phyloP scores from a whole-genome alignment of 2,797 vertebrate species.

The Coracias cyanogaster region DNA sequence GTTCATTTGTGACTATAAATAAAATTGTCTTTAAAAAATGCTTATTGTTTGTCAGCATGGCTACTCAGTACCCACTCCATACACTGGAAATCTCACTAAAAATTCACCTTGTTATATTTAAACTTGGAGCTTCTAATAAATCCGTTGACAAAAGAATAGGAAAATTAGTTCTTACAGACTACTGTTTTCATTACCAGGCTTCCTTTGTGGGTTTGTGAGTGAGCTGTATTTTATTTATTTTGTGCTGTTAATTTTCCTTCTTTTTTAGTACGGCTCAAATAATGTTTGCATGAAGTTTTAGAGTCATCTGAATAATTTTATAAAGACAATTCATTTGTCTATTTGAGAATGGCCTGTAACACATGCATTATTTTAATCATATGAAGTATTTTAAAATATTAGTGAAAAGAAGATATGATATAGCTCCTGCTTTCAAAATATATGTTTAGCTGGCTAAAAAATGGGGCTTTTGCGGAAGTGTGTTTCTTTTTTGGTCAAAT shows the following conservation, averaged over 20 bases:
- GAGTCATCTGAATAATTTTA: background rate
- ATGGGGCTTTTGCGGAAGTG: rapidly evolving
- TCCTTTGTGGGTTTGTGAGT: background rate
- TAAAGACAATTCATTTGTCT: background rate
- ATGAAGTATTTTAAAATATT: background rate
- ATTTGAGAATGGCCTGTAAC: background rate
- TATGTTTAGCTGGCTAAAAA: background rate
- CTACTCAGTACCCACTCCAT: background rate
- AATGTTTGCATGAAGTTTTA: background rate
- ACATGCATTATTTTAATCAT: background rate
- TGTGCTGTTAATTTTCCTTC: background rate
- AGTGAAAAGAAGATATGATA: background rate
- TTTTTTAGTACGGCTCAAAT: background rate
- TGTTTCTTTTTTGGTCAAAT: background rate
- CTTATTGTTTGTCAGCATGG: background rate
- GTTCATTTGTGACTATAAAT: background rate
- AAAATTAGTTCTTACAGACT: background rate
- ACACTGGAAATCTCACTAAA: background rate
- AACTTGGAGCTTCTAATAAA: background rate
- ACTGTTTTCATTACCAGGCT: background rate
- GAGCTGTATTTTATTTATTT: background rate
- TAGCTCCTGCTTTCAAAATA: background rate
- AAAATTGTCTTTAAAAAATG: background rate
- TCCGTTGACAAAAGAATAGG: background rate
- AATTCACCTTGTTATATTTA: background rate